A percentile compares a stretch with the other conserved stretches of the same genome.
Evolutionary conservation across 1,140 invertebrate genomes (phyloP).

Genomic region (Drosophila pruinosa): DNA sequence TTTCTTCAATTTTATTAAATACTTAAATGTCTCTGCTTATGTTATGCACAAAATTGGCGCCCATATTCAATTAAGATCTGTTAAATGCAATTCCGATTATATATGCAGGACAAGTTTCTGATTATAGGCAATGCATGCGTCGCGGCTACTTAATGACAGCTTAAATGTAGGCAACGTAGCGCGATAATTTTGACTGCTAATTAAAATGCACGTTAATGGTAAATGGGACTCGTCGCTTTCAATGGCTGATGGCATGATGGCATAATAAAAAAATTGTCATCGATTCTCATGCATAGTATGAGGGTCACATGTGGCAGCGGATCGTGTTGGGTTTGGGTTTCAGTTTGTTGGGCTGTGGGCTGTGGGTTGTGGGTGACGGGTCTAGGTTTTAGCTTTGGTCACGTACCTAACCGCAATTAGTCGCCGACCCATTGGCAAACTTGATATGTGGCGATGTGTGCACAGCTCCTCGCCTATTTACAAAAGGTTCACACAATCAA

Average conservation of each 20-base stretch:
- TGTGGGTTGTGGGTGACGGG: not conserved
- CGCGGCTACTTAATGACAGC: constrained; percentile 7
- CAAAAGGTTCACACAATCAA: constrained; percentile 74
- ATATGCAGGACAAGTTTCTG: constrained; percentile 1
- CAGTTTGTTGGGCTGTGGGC: not conserved
- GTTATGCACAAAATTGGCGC: no score
- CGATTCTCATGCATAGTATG: constrained; percentile 2
- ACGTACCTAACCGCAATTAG: constrained; percentile 75
- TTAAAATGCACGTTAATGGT: constrained; percentile 72
- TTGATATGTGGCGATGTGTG: constrained; percentile 36
- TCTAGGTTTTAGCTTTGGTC: constrained; percentile 38
- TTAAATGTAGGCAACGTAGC: constrained; percentile 10
- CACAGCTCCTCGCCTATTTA: constrained; percentile 60
- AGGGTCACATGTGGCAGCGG: constrained; percentile 2
- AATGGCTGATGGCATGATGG: constrained; percentile 9
- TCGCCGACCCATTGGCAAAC: constrained; percentile 58
- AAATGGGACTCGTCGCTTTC: constrained; percentile 46
- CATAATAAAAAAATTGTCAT: constrained; percentile 37
- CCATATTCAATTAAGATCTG: constrained; percentile 4
- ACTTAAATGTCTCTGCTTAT: no score
- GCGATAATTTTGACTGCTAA: constrained; percentile 52
- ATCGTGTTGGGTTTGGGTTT: not conserved
- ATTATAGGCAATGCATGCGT: constrained; percentile 12
- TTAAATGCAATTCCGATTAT: not conserved
- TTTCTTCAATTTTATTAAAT: not conserved